Percentiles rank a stretch among this genome's conserved stretches.
phyloP scores from a whole-genome alignment of 2,888 invertebrate genomes.

The Rotaria magnacalcarata region DNA sequence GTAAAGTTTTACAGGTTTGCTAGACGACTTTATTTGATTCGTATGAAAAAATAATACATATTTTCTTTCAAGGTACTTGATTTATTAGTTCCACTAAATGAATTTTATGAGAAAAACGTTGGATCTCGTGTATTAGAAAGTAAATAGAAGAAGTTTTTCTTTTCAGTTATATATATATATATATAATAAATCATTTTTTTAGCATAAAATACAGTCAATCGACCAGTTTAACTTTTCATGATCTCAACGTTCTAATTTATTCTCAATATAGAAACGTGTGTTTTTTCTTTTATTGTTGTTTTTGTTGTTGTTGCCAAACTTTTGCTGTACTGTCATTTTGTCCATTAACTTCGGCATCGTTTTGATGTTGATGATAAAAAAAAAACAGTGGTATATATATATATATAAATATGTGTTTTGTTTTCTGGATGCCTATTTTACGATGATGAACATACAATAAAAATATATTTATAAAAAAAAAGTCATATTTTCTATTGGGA shows the following conservation, averaged over 20 bases:
- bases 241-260: not conserved
- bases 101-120: not conserved
- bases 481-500: too few relatives aligned
- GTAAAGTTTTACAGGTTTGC: not conserved
- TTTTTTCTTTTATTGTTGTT: not conserved
- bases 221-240: not conserved
- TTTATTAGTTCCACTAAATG: not conserved
- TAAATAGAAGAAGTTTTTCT: not conserved
- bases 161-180: not conserved
- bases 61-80: not conserved
- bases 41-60: not conserved
- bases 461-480: not conserved
- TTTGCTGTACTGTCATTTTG: not conserved
- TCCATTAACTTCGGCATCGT: not conserved
- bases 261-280: not conserved
- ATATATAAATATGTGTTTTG: not conserved
- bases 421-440: not conserved
- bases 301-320: not conserved
- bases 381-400: not conserved
- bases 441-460: not conserved
- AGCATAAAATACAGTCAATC: not conserved
- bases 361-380: not conserved
- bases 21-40: not conserved
- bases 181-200: not conserved
- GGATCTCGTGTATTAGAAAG: conserved; percentile 6